Evolutionary conservation across 2,113 vertebrate genomes (phyloP).

Genomic region (Opisthocomus hoazin): DNA sequence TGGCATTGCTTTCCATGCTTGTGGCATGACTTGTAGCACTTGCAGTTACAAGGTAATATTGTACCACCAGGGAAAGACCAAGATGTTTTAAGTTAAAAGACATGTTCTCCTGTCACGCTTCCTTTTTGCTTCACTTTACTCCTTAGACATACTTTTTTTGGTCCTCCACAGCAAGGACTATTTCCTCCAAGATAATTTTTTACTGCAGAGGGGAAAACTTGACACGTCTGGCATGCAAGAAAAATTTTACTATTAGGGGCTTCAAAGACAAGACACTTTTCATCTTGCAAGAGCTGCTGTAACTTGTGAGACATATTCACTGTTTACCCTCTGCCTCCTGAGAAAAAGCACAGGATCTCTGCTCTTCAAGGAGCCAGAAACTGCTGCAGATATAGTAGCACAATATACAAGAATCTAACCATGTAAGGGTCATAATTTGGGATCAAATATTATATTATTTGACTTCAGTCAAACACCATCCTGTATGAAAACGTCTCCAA

Average conservation of each 20-base stretch:
- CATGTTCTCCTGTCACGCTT: rapidly evolving
- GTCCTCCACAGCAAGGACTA: not conserved
- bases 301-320: not conserved
- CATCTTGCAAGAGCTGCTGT: not conserved
- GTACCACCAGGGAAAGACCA: not conserved
- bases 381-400: not conserved
- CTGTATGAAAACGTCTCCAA: not conserved
- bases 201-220: not conserved
- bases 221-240: not conserved
- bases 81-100: not conserved
- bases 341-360: not conserved
- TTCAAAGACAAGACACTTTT: not conserved
- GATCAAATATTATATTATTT: not conserved
- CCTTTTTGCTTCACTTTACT: not conserved
- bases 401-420: not conserved
- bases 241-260: not conserved
- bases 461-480: not conserved
- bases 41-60: not conserved
- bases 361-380: not conserved
- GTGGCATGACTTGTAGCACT: not conserved
- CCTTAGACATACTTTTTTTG: not conserved
- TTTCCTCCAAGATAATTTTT: not conserved
- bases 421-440: not conserved
- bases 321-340: not conserved
- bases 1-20: not conserved